Evolutionary conservation across 1,140 invertebrate genomes (phyloP).

Genomic region (Caenorhabditis remanei): DNA sequence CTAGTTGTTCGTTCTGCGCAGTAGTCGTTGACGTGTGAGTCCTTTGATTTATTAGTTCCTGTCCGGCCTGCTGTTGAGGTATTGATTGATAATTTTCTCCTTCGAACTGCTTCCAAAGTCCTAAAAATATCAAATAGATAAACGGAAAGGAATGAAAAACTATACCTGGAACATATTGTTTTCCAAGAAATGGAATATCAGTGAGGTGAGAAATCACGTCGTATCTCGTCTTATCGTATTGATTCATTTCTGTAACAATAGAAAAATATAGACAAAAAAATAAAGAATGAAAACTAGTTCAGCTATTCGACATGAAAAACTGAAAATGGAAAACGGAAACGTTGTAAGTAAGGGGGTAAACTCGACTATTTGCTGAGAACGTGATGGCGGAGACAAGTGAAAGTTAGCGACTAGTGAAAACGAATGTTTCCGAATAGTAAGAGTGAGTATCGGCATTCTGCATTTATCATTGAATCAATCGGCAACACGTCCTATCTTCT

Average conservation of each 20-base stretch:
- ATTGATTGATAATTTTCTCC: background rate
- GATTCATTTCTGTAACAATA: background rate
- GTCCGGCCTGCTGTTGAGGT: background rate
- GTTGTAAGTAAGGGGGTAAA: slow-evolving; percentile 11
- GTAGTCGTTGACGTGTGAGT: background rate
- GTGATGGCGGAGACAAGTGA: slow-evolving; percentile 10
- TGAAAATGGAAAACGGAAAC: background rate
- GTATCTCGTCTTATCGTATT: background rate
- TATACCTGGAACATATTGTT: slow-evolving; percentile 36
- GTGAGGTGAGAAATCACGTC: slow-evolving; percentile 16
- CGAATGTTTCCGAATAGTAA: slow-evolving; percentile 44
- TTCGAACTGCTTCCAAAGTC: slow-evolving; percentile 12
- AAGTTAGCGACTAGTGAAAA: slow-evolving; percentile 41
- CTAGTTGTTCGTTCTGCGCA: background rate
- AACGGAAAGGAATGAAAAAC: too few relatives aligned
- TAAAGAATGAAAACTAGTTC: background rate
- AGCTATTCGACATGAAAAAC: slow-evolving; percentile 1
- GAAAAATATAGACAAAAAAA: background rate
- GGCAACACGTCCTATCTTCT: slow-evolving; percentile 8
- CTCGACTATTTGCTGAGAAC: slow-evolving; percentile 42
- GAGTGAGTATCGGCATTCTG: slow-evolving; percentile 14
- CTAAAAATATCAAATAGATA: background rate
- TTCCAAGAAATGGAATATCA: slow-evolving; percentile 34
- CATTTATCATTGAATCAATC: slow-evolving; percentile 32
- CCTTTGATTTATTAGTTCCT: slow-evolving; percentile 25